Conservation (phyloP, 1,140 invertebrate genomes). For the Apis florea region DNA sequence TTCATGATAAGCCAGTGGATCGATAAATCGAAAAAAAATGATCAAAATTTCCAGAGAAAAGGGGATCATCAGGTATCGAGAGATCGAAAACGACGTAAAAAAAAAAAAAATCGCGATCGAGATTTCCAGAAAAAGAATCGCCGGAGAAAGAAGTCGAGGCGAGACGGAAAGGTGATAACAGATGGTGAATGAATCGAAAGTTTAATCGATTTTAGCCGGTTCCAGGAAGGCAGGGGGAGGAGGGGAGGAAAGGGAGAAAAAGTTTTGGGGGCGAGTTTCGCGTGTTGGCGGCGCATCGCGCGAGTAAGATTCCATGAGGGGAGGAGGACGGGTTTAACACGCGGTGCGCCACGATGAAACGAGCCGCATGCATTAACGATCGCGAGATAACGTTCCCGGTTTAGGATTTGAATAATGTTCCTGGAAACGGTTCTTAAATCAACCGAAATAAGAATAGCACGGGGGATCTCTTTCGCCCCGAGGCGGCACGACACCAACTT, state of each 20-base stretch:
- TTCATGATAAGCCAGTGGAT: too few species aligned
- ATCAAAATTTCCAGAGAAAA: too few species aligned
- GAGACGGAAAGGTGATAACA: too few species aligned
- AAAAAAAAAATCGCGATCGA: too few species aligned
- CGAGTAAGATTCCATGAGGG: constrained; percentile 28
- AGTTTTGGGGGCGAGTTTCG: constrained; percentile 46
- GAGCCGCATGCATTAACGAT: constrained; percentile 18
- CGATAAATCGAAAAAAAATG: too few species aligned
- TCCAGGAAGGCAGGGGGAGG: too few species aligned
- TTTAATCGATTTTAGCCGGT: too few species aligned
- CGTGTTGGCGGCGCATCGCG: constrained; percentile 53
- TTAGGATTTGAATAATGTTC: constrained; percentile 36
- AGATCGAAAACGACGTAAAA: too few species aligned
- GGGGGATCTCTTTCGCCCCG: not conserved
- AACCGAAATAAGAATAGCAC: constrained; percentile 28
- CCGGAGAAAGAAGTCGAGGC: too few species aligned
- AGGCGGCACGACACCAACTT: not conserved
- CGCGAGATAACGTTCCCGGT: constrained; percentile 36
- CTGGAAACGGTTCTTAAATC: constrained; percentile 34
- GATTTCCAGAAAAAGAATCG: too few species aligned
- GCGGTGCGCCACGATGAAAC: not conserved
- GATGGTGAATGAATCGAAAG: too few species aligned
- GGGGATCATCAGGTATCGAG: too few species aligned
- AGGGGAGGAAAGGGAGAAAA: constrained; percentile 15
- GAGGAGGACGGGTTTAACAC: constrained; percentile 47